Conservation (phyloP, 1,140 invertebrate genomes). For the Chironomus tepperi region DNA sequence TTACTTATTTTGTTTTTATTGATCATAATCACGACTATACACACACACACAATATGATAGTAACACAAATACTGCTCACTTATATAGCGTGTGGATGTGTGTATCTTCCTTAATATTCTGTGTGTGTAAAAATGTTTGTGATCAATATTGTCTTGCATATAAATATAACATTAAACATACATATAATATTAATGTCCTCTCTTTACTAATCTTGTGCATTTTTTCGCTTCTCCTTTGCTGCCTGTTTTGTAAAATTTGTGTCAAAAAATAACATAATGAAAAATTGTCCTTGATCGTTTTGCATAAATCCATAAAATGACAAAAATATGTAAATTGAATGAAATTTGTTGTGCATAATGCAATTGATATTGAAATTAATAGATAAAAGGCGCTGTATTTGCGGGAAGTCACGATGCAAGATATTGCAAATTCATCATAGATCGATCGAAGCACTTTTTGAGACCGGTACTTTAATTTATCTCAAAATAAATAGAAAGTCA, state of each 20-base stretch:
- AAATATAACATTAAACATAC: neutral
- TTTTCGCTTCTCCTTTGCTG: neutral
- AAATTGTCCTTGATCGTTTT: neutral
- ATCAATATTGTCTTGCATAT: constrained; percentile 4
- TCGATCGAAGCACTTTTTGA: constrained; percentile 85
- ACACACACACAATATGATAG: constrained; percentile 1
- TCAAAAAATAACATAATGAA: neutral
- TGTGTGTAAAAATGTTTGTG: neutral
- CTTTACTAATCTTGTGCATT: constrained; percentile 2
- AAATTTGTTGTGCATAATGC: neutral
- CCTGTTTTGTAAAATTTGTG: neutral
- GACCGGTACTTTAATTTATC: constrained; percentile 72
- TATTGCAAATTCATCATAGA: constrained; percentile 91
- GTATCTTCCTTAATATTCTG: neutral
- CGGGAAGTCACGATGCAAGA: constrained; percentile 85
- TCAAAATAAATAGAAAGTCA: constrained; percentile 37
- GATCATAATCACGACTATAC: neutral
- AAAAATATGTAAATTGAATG: neutral
- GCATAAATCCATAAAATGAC: too few relatives aligned
- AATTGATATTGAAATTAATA: constrained; percentile 41
- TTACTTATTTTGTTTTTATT: neutral
- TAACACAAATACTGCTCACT: constrained; percentile 13
- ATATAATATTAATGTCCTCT: neutral
- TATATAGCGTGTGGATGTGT: neutral
- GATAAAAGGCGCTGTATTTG: constrained; percentile 91